Evolutionary conservation across 2,797 vertebrate species (phyloP).

Genomic region (Cossypha heuglini): DNA sequence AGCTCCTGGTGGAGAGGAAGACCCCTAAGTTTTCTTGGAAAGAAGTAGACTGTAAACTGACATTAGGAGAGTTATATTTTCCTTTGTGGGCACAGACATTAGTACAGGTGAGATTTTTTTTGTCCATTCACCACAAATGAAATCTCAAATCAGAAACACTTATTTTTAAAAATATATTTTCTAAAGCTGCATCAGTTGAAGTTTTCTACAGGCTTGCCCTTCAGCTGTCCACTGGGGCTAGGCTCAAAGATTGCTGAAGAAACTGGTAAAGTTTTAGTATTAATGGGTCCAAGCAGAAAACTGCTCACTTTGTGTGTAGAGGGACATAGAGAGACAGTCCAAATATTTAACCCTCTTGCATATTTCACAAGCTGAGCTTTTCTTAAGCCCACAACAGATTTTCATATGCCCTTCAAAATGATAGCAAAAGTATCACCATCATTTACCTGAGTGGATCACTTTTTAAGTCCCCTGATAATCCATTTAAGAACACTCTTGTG

Average conservation of each 20-base stretch:
- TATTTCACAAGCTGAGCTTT: constrained; percentile 28
- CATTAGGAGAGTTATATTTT: constrained; percentile 4
- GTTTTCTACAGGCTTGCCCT: background rate
- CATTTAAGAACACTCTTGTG: background rate
- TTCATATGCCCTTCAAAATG: constrained; percentile 18
- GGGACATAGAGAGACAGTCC: background rate
- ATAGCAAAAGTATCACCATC: background rate
- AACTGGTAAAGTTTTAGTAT: background rate
- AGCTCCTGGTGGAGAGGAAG: constrained; percentile 65
- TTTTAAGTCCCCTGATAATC: background rate
- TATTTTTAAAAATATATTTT: background rate
- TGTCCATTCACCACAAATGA: background rate
- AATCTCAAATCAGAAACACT: background rate
- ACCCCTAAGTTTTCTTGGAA: constrained; percentile 63
- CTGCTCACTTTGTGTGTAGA: background rate
- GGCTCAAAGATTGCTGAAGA: background rate
- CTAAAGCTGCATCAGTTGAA: background rate
- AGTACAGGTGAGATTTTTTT: background rate
- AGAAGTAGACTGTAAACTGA: constrained; percentile 30
- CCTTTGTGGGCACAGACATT: background rate
- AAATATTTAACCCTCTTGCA: constrained; percentile 54
- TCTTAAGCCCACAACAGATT: background rate
- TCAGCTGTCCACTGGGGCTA: background rate
- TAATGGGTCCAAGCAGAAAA: background rate
- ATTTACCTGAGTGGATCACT: constrained; percentile 1